Percentiles rank a stretch among this genome's conserved stretches.
These are phyloP conservation scores for Falco punctatus DNA, from an alignment of 2,113 vertebrate genomes.

Conservation along the genomic window DNA sequence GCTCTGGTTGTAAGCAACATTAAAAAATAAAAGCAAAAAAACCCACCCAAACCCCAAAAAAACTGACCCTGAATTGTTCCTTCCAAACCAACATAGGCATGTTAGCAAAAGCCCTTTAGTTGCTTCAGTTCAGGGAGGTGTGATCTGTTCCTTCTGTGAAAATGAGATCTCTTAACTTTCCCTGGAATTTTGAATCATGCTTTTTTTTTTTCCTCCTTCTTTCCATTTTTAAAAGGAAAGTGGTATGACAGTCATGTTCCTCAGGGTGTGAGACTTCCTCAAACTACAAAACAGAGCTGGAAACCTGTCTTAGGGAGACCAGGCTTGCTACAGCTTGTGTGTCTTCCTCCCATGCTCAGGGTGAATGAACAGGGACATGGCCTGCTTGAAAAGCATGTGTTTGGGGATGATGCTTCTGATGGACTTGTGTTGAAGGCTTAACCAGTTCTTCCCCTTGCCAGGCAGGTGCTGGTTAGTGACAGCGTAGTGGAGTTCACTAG, in stretches of 20 bases:
- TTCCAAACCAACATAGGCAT: background rate
- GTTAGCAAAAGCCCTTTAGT: background rate
- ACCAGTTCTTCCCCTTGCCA: background rate
- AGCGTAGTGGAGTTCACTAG: background rate
- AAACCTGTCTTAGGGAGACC: background rate
- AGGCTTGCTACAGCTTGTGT: background rate
- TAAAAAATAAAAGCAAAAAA: background rate
- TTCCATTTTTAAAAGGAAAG: no score
- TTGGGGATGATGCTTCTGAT: background rate
- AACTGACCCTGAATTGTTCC: background rate
- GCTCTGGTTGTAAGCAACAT: background rate
- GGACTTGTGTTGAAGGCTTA: background rate
- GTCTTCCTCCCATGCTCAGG: background rate
- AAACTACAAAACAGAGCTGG: background rate
- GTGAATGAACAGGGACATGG: background rate
- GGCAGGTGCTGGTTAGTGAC: background rate
- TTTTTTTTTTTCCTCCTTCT: background rate
- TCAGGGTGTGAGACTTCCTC: background rate
- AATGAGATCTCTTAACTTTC: background rate
- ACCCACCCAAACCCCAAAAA: rapidly evolving
- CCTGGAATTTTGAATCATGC: background rate
- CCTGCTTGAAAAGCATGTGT: background rate
- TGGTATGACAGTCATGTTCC: background rate
- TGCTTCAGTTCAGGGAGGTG: background rate
- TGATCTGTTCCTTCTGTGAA: background rate